phyloP scores from a whole-genome alignment of 2,888 invertebrate genomes.

The Danaus chrysippus region DNA sequence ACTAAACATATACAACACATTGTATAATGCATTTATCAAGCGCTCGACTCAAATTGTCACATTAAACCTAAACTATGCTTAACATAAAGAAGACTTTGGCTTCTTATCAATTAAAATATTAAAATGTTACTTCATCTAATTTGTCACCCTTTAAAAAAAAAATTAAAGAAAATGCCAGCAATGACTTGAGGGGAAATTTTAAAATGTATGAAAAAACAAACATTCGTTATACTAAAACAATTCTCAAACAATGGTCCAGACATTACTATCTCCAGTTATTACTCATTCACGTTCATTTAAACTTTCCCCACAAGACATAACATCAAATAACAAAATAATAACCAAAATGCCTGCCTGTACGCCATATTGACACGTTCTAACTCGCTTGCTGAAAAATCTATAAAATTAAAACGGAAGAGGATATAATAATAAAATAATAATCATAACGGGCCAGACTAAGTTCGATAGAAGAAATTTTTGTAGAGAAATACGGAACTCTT shows the following conservation, averaged over 20 bases:
- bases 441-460: not conserved
- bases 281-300: conserved; percentile 6
- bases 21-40: conserved; percentile 42
- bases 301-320: conserved; percentile 17
- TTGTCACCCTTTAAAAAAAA: conserved; percentile 29
- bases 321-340: conserved; percentile 17
- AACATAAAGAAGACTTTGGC: conserved; percentile 72
- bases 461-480: not conserved
- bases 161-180: conserved; percentile 27
- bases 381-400: not conserved
- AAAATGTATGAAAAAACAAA: not conserved
- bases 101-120: conserved; percentile 56
- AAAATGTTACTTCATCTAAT: conserved; percentile 48
- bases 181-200: conserved; percentile 16
- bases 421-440: not conserved
- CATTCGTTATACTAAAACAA: no score
- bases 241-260: not conserved
- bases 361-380: not conserved
- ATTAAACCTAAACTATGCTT: conserved; percentile 55
- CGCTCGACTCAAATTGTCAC: conserved; percentile 51
- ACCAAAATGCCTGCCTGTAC: conserved; percentile 3
- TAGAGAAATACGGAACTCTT: conserved; percentile 49
- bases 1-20: conserved; percentile 49
- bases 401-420: not conserved
- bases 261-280: not conserved